phyloP scores from a whole-genome alignment of 2,113 vertebrate genomes.

The Oxyura jamaicensis region DNA sequence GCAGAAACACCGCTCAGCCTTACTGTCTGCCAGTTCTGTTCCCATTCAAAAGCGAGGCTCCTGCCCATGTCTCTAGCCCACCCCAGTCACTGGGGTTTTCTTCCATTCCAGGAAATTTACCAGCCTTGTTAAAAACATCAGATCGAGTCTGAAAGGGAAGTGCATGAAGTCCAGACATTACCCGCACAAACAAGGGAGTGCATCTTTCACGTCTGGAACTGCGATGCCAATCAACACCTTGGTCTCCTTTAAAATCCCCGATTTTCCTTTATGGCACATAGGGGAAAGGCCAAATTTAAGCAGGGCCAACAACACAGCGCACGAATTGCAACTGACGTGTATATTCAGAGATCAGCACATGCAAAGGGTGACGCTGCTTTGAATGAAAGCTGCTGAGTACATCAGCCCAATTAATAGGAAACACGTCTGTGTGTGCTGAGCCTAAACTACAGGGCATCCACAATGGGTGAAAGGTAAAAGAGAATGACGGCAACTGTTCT shows the following conservation, averaged over 20 bases:
- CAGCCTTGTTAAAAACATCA: neutral
- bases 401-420: neutral
- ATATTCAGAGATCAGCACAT: neutral
- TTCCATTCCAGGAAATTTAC: neutral
- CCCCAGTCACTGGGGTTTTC: neutral
- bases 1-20: neutral
- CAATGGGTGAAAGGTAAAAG: neutral
- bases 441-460: neutral
- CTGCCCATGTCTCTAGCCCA: rapidly evolving
- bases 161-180: neutral
- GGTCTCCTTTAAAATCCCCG: neutral
- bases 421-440: neutral
- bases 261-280: neutral
- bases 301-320: neutral
- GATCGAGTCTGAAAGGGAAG: neutral
- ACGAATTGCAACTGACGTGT: neutral
- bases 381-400: neutral
- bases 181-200: neutral
- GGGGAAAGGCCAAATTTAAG: neutral
- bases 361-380: neutral
- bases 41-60: rapidly evolving
- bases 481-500: neutral
- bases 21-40: neutral
- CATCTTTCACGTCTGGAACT: neutral
- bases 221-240: neutral